These are phyloP conservation scores for Ommatoiulus sabulosus DNA, from an alignment of 2,888 invertebrate species.

Conservation along the genomic window DNA sequence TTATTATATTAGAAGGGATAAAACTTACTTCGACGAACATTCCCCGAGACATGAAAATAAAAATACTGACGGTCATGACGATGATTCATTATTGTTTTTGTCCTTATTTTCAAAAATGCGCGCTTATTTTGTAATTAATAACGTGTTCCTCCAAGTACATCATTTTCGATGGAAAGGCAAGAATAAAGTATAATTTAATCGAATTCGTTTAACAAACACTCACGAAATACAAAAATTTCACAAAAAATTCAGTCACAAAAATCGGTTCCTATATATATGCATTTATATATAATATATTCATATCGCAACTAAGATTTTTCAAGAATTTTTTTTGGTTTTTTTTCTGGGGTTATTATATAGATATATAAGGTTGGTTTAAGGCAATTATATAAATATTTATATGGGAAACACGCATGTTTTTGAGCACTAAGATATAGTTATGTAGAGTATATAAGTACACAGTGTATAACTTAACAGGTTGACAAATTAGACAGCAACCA, in stretches of 20 bases:
- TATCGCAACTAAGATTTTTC: constrained; percentile 52
- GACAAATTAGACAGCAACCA: constrained; percentile 24
- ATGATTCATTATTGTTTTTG: constrained; percentile 12
- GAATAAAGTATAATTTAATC: constrained; percentile 37
- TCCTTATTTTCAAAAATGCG: neutral
- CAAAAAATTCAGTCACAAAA: constrained; percentile 53
- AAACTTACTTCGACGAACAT: neutral
- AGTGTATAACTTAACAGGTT: constrained; percentile 48
- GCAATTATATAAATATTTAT: constrained; percentile 51
- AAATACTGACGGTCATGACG: constrained; percentile 29
- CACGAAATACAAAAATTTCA: constrained; percentile 50
- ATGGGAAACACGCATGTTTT: constrained; percentile 46
- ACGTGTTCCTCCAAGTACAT: constrained; percentile 14
- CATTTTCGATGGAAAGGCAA: constrained; percentile 32
- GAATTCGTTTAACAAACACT: constrained; percentile 10
- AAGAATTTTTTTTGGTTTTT: constrained; percentile 1
- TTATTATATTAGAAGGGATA: neutral
- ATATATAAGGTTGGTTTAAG: constrained; percentile 53
- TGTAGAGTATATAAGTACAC: constrained; percentile 41
- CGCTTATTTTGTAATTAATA: neutral
- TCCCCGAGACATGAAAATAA: neutral
- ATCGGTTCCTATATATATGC: constrained; percentile 49
- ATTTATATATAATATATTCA: constrained; percentile 54
- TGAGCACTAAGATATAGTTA: constrained; percentile 42
- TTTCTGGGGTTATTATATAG: neutral